Conservation (phyloP, 2,113 vertebrate species). For the Bos javanicus region DNA sequence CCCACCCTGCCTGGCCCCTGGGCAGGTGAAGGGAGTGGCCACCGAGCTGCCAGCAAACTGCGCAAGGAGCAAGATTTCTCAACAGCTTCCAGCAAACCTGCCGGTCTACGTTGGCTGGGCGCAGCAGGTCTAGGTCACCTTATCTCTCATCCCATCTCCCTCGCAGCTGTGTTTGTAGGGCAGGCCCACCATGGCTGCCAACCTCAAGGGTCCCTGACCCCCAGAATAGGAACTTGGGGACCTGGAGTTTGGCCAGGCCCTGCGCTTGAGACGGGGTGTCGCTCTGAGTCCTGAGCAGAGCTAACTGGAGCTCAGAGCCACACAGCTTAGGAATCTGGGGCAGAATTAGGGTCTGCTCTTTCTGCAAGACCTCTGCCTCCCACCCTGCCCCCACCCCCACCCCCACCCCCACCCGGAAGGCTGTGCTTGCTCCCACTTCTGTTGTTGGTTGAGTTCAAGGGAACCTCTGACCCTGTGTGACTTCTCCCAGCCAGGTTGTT, state of each 20-base stretch:
- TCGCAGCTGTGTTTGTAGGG: not conserved
- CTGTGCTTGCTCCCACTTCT: not conserved
- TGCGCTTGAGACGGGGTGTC: accelerated
- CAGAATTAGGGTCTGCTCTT: not conserved
- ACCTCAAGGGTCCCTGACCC: not conserved
- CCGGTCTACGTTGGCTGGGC: not conserved
- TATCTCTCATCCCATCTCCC: not conserved
- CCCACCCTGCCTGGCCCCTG: not conserved
- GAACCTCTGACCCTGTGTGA: not conserved
- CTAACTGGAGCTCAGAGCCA: not conserved
- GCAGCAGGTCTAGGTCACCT: not conserved
- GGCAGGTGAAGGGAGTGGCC: not conserved
- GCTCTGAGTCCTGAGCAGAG: not conserved
- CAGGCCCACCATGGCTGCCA: accelerated
- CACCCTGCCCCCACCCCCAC: not conserved
- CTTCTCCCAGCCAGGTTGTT: not conserved
- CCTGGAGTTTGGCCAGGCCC: not conserved
- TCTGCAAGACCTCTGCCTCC: accelerated
- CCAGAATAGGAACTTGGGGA: not conserved
- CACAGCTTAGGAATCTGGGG: not conserved
- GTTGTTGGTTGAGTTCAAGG: not conserved
- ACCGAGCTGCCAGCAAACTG: not conserved
- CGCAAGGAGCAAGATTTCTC: not conserved
- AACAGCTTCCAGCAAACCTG: not conserved
- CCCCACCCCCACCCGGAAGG: not conserved